Base-by-base conservation (phyloP, 2,888 invertebrate genomes). In the Drosophila yooni region DNA sequence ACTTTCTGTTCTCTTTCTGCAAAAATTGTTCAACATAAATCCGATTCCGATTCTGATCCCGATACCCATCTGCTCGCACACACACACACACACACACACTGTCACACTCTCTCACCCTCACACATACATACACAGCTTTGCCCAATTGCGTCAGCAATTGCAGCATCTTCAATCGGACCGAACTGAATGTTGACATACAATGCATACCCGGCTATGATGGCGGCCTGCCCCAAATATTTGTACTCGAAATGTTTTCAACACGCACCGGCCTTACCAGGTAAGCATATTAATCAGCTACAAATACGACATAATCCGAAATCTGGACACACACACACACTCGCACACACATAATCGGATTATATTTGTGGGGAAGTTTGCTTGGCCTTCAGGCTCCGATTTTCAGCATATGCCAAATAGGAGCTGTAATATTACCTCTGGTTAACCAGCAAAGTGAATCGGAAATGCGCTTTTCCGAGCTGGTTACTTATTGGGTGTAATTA, bases 121-220 rank as follows among this genome's bases (percentile, higher is more conserved):
- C 27, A n/a, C 31, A 33, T 33, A 3, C 31, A 46, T n/a, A 29
- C n/a, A 40, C 94, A 97, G 97, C 97, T 73, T 96, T 97, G 92
- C 98, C 98, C 46, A 97, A 96, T 92, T 95, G 96, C 62, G 97
- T 97, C 58, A 95, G 96, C 74, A 98, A 98, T 94, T 98, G 98
- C 93, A 95, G 96, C 62, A 94, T 97, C 83, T 96, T 96, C 93
- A 98, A 98, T 94, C 96, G 97, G 92, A 97, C 97, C 21, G 95
- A 96, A 89, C 96, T 96, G 87, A 96, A 96, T 72, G 96, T 97
- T 83, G 96, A 96, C 93, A 96, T 97, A 82, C 95, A 95, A 89
- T 98, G 98, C 93, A 95, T 96, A 90, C 94, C 97, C 31, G 97
- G 97, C 83, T 97, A 97, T 94, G 97, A 98, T 94, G 98, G 98